Evolutionary conservation across 2,797 vertebrate species (phyloP).

Genomic region (Myripristis jacobus): DNA sequence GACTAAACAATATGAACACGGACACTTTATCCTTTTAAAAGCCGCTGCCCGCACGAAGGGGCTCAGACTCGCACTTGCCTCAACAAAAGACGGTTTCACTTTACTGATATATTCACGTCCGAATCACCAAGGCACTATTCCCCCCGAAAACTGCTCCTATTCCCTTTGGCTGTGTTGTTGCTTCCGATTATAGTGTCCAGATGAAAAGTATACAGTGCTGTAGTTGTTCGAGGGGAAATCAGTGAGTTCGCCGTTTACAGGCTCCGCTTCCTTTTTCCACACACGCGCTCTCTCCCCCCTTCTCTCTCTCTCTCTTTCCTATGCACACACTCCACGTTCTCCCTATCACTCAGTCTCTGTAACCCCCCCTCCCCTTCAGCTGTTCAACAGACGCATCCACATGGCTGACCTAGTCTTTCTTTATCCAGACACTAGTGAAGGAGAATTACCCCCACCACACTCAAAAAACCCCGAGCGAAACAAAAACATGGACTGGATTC

Average conservation of each 20-base stretch:
- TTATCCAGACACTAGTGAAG: conserved; percentile 87
- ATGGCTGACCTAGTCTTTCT: conserved; percentile 92
- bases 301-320: conserved; percentile 58
- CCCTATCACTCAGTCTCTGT: conserved; percentile 73
- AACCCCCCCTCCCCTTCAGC: conserved; percentile 82
- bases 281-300: conserved; percentile 48
- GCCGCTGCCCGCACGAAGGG: conserved; percentile 69
- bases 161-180: conserved; percentile 63
- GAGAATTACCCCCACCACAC: conserved; percentile 82
- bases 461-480: conserved; percentile 74
- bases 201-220: conserved; percentile 75
- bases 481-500: conserved; percentile 92
- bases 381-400: conserved; percentile 91
- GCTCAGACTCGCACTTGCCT: conserved; percentile 82
- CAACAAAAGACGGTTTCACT: conserved; percentile 93
- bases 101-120: conserved; percentile 76
- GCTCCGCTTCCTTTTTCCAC: conserved; percentile 83
- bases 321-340: conserved; percentile 69
- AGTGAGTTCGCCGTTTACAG: conserved; percentile 83
- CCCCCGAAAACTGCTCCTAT: conserved; percentile 59
- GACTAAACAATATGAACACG: conserved; percentile 54
- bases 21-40: conserved; percentile 68
- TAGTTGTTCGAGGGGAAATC: conserved; percentile 81
- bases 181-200: conserved; percentile 70
- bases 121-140: conserved; percentile 59